These are phyloP conservation scores for Anguilla rostrata DNA, from an alignment of 2,113 vertebrate species.

Conservation along the genomic window DNA sequence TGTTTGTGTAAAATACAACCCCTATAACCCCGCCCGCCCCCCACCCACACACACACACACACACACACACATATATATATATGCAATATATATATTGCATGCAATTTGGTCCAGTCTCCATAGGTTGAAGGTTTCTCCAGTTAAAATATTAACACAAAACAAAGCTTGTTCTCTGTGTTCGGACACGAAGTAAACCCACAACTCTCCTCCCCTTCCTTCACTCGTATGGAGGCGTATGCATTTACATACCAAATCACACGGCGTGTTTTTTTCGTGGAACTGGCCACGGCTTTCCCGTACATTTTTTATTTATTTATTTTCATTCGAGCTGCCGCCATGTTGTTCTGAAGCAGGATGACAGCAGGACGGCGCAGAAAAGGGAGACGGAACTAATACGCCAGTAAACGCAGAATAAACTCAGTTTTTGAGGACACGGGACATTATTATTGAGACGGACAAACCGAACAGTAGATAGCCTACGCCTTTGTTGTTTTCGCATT, in stretches of 20 bases:
- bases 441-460: not conserved
- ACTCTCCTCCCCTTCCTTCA: conserved; percentile 33
- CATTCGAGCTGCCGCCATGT: conserved; percentile 47
- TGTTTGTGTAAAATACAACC: no score
- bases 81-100: not conserved
- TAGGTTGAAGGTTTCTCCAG: not conserved
- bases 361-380: conserved; percentile 39
- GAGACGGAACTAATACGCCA: conserved; percentile 7
- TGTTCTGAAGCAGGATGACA: conserved; percentile 51
- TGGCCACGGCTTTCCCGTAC: conserved; percentile 32
- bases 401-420: not conserved
- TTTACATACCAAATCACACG: conserved; percentile 34
- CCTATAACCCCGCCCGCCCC: no score
- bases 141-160: not conserved
- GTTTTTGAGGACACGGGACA: conserved; percentile 5
- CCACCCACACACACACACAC: no score
- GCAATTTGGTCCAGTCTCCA: not conserved
- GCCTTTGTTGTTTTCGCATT: conserved; percentile 11
- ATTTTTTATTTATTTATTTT: conserved; percentile 26
- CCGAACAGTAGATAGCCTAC: not conserved
- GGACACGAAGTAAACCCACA: not conserved
- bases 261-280: conserved; percentile 33
- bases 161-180: not conserved
- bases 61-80: not conserved
- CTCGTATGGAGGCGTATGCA: conserved; percentile 25